phyloP scores from a whole-genome alignment of 2,888 invertebrate genomes.

The Slavum lentiscoides region DNA sequence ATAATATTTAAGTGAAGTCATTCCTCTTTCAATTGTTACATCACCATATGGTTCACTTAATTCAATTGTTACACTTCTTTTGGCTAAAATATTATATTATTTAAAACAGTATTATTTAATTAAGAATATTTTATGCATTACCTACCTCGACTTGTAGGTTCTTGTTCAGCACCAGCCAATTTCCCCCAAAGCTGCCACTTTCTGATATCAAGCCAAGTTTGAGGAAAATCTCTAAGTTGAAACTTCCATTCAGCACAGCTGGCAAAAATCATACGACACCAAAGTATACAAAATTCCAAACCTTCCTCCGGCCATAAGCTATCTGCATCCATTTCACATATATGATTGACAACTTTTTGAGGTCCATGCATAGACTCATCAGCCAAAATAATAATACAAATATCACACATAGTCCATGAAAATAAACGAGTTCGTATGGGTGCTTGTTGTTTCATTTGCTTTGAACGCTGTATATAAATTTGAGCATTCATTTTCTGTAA shows the following conservation, averaged over 20 bases:
- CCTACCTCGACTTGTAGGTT: slow-evolving; percentile 71
- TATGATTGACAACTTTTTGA: slow-evolving; percentile 71
- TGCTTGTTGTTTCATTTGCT: slow-evolving; percentile 70
- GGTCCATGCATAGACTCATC: slow-evolving; percentile 85
- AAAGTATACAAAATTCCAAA: slow-evolving; percentile 84
- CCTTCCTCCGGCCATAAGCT: slow-evolving; percentile 92
- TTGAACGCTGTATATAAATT: slow-evolving; percentile 90
- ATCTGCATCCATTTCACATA: slow-evolving; percentile 83
- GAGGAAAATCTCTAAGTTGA: slow-evolving; percentile 91
- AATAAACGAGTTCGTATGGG: slow-evolving; percentile 77
- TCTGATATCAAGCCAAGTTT: slow-evolving; percentile 83
- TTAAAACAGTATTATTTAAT: neutral
- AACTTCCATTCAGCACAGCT: slow-evolving; percentile 85
- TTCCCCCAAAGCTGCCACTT: slow-evolving; percentile 87
- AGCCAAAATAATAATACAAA: slow-evolving; percentile 77
- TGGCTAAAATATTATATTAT: slow-evolving; percentile 63
- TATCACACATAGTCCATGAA: slow-evolving; percentile 79
- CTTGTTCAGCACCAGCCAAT: slow-evolving; percentile 86
- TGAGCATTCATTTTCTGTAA: slow-evolving; percentile 89
- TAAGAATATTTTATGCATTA: slow-evolving; percentile 55
- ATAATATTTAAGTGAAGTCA: slow-evolving; percentile 95
- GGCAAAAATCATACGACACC: slow-evolving; percentile 86
- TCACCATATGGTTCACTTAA: slow-evolving; percentile 84
- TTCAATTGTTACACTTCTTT: slow-evolving; percentile 75
- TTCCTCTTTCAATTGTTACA: slow-evolving; percentile 81